Evolutionary conservation across 2,888 invertebrate species (phyloP).

Genomic region (Clusia tigrina): DNA sequence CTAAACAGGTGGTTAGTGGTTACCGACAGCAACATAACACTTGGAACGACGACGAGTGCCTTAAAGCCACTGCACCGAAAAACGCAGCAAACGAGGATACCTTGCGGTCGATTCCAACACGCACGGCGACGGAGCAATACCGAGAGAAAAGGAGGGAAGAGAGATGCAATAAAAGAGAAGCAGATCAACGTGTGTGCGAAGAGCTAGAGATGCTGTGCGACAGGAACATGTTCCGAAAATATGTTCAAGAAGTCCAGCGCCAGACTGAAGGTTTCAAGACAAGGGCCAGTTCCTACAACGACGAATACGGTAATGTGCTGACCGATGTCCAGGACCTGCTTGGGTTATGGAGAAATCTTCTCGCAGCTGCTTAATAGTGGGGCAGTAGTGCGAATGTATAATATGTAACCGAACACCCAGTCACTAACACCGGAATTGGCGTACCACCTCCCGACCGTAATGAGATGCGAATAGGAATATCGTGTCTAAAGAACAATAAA

Average conservation of each 20-base stretch:
- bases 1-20: too few species aligned
- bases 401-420: neutral
- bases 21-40: too few species aligned
- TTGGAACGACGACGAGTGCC: too few species aligned
- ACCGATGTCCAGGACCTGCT: neutral
- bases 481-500: neutral
- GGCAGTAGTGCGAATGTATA: neutral
- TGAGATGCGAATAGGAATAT: neutral
- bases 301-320: neutral
- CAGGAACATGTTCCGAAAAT: neutral
- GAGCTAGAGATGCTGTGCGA: neutral
- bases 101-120: neutral
- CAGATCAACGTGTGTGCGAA: neutral
- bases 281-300: neutral
- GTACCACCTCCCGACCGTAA: conserved; percentile 2
- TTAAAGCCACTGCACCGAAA: neutral
- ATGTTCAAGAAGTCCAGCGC: neutral
- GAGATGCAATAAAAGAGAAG: neutral
- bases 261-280: too few species aligned
- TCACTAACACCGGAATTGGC: neutral
- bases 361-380: neutral
- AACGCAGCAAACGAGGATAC: neutral
- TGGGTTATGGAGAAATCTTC: neutral
- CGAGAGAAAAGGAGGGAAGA: neutral
- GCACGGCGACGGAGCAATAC: neutral